Base-by-base conservation (phyloP, 2,888 invertebrate species). In the Lithodes maja region DNA sequence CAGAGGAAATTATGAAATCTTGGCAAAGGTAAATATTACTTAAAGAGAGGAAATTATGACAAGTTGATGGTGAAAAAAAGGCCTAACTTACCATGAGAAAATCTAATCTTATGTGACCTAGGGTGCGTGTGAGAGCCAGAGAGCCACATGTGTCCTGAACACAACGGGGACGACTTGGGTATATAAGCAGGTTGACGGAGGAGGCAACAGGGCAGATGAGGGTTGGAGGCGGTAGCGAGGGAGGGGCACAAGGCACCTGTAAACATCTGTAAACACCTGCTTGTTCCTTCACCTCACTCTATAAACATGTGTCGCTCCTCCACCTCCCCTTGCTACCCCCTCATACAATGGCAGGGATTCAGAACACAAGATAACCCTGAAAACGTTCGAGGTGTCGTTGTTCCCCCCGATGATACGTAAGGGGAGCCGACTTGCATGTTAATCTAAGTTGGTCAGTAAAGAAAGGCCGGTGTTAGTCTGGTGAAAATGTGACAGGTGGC, bases 401-500 rank as follows among this genome's bases (percentile, higher is more conserved):
- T 53, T 84, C 75, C 84, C 55, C 75, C 54, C 84, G 74, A 71
- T 74, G 54, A 61, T 61, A 61, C 12, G 12, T 61, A 7, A 61
- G 71, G 85, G 68, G 78, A 75, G 89, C 78, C 74, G 52, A 81
- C 71, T 61, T 84, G 84, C 79, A 54, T 80, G 84, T 71, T 78
- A 84, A 88, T 80, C 55, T 50, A 53, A 61, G 80, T 74, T 79
- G 69, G 68, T 33, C 68, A 52, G 71, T 79, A 80, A 81, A 85
- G 71, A 75, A 77, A 79, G 52, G 80, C 61, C 74, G 68, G 84
- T 80, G 85, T 80, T 79, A 85, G 85, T 85, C 61, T 80, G 80
- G 75, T 74, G 81, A 85, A 83, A 69, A 80, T 68, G 74, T 75
- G 85, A 89, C 80, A 78, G 83, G 80, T 80, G 80, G 71, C 61